These are phyloP conservation scores for Arizona elegans DNA, from an alignment of 2,113 vertebrate genomes.

Conservation along the genomic window DNA sequence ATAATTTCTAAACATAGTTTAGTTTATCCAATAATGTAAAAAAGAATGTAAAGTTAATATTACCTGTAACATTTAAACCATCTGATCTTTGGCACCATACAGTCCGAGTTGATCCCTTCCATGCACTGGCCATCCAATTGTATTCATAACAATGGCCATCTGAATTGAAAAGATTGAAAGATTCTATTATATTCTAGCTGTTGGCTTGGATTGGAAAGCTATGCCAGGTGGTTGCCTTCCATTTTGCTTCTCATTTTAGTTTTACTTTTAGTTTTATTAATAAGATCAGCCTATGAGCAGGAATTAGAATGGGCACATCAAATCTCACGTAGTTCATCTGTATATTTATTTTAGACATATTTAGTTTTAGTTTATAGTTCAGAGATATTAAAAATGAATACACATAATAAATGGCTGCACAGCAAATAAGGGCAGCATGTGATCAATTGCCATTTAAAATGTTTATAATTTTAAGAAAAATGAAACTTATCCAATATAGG, in stretches of 20 bases:
- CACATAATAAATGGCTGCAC: not conserved
- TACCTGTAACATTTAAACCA: conserved; percentile 94
- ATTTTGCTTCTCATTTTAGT: not conserved
- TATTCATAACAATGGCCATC: conserved; percentile 93
- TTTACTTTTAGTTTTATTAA: not conserved
- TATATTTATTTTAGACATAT: not conserved
- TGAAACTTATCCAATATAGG: not conserved
- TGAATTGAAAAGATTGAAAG: conserved; percentile 56
- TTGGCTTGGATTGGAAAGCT: not conserved
- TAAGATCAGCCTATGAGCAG: not conserved
- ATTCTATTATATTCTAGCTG: not conserved
- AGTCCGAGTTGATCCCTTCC: conserved; percentile 82
- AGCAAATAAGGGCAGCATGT: not conserved
- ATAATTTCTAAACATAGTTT: not conserved
- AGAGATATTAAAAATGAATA: not conserved
- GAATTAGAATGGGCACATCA: not conserved
- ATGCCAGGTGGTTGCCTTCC: not conserved
- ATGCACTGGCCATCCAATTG: conserved; percentile 85
- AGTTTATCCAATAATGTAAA: not conserved
- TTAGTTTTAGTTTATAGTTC: not conserved
- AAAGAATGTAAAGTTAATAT: conserved; percentile 23
- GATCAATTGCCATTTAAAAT: not conserved
- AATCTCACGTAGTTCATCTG: not conserved
- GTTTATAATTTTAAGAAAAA: not conserved
- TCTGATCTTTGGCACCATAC: conserved; percentile 97